phyloP scores from a whole-genome alignment of 2,797 vertebrate genomes.

The Sebastes reedi region DNA sequence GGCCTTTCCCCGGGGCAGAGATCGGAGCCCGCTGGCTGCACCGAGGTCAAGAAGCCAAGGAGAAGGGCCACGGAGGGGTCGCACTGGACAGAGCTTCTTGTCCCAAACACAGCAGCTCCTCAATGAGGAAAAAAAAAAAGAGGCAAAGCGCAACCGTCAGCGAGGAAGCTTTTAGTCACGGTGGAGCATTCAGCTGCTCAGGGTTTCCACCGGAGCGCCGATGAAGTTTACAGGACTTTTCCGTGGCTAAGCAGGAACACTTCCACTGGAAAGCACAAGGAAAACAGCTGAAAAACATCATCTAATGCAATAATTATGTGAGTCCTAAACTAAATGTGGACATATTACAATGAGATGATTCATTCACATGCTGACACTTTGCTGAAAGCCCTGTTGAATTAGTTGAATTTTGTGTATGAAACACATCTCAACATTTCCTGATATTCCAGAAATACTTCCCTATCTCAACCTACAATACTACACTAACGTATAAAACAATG shows the following conservation, averaged over 20 bases:
- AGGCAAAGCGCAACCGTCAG: constrained; percentile 35
- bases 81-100: constrained; percentile 37
- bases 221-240: constrained; percentile 40
- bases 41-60: constrained; percentile 41
- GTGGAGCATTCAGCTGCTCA: constrained; percentile 36
- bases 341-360: neutral
- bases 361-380: neutral
- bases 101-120: constrained; percentile 35
- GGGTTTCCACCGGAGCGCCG: constrained; percentile 25
- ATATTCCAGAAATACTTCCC: neutral
- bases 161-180: constrained; percentile 42
- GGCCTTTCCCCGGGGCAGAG: constrained; percentile 32
- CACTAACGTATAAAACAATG: neutral
- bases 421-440: neutral
- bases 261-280: neutral
- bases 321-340: neutral
- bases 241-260: constrained; percentile 6
- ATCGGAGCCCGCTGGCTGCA: constrained; percentile 27
- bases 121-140: neutral
- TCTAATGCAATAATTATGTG: neutral
- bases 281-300: neutral
- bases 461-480: neutral
- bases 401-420: neutral
- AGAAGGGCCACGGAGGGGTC: constrained; percentile 18
- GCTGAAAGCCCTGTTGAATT: neutral